Percentiles rank a stretch among this genome's conserved stretches.
phyloP scores from a whole-genome alignment of 2,888 invertebrate species.

The Lochmaea crataegi region DNA sequence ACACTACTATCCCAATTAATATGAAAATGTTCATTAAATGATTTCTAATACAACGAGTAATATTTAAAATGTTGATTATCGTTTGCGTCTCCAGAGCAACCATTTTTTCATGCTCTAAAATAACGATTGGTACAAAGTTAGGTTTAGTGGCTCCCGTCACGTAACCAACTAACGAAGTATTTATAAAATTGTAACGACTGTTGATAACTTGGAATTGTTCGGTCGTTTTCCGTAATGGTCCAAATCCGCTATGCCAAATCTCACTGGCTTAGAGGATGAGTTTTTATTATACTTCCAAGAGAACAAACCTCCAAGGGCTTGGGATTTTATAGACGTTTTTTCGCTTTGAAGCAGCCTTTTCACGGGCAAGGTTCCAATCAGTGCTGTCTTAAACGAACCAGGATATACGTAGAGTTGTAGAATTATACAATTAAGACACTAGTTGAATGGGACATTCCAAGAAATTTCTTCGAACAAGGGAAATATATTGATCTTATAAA shows the following conservation, averaged over 20 bases:
- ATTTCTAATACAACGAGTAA: no score
- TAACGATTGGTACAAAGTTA: no score
- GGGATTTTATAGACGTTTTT: slow-evolving; percentile 19
- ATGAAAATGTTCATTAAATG: no score
- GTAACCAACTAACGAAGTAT: slow-evolving; percentile 41
- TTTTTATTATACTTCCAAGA: slow-evolving; percentile 31
- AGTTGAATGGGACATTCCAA: no score
- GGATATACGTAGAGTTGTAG: no score
- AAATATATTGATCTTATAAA: no score
- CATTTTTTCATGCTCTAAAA: no score
- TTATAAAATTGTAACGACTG: slow-evolving; percentile 39
- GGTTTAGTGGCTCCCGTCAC: slow-evolving; percentile 30
- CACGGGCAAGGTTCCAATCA: background rate
- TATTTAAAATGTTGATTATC: no score
- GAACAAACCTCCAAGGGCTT: slow-evolving; percentile 24
- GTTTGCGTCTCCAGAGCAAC: no score
- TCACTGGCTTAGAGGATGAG: slow-evolving; percentile 32
- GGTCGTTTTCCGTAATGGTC: slow-evolving; percentile 31
- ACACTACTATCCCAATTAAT: no score
- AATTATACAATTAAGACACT: no score
- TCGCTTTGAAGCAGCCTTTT: slow-evolving; percentile 6
- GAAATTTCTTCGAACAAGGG: no score
- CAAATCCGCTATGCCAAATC: slow-evolving; percentile 33
- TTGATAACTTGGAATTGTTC: slow-evolving; percentile 28
- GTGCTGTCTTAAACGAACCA: background rate